A percentile compares a stretch with the other conserved stretches of the same genome.
phyloP scores from a whole-genome alignment of 2,797 vertebrate species.

The Rhincodon typus region DNA sequence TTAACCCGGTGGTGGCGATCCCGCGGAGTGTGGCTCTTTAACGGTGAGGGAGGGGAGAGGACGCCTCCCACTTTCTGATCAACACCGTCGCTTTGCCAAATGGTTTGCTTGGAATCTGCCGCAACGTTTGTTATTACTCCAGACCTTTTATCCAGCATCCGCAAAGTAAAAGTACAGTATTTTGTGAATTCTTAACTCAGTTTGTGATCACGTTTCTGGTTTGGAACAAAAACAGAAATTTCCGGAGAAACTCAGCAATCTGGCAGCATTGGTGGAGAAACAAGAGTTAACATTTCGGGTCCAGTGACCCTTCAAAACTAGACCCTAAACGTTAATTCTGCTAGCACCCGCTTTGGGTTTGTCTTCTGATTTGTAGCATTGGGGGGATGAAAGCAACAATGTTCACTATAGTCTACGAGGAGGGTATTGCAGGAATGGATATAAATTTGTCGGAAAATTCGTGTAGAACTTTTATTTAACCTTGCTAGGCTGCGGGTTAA shows the following conservation, averaged over 20 bases:
- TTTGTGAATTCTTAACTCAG: not conserved
- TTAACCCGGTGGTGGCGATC: not conserved
- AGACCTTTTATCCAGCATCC: not conserved
- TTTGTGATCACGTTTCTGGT: not conserved
- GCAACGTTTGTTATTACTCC: not conserved
- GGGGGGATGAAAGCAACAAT: not conserved
- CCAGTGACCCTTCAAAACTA: no score
- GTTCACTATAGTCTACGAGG: not conserved
- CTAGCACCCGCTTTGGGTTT: no score
- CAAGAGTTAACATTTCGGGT: no score
- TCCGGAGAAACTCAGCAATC: no score
- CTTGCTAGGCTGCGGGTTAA: not conserved
- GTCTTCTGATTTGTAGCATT: not conserved
- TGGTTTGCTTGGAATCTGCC: no score
- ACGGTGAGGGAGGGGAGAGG: not conserved
- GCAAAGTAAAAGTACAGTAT: not conserved
- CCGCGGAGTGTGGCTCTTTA: not conserved
- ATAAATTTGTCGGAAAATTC: not conserved
- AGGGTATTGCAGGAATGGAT: not conserved
- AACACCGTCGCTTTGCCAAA: not conserved
- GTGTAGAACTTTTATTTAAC: not conserved
- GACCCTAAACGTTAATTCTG: no score
- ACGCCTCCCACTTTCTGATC: not conserved
- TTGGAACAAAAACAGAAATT: not conserved
- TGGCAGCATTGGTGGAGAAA: no score